Percentiles rank a stretch among this genome's conserved stretches.
phyloP scores from a whole-genome alignment of 1,140 invertebrate genomes.

The Myzus persicae region DNA sequence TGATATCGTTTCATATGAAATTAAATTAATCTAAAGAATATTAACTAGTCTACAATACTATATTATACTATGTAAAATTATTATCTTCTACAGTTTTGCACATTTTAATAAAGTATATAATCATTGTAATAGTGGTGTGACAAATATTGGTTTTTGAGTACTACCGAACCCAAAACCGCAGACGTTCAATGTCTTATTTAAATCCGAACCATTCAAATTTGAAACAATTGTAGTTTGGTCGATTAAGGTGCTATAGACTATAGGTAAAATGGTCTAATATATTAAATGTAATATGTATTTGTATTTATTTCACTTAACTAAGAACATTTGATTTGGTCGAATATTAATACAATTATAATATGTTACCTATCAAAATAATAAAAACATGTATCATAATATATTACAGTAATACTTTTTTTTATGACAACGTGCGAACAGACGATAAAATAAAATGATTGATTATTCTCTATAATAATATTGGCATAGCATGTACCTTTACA shows the following conservation, averaged over 20 bases:
- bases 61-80: background rate
- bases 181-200: background rate
- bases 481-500: background rate
- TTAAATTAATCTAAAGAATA: background rate
- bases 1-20: background rate
- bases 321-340: background rate
- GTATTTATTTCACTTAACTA: background rate
- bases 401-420: too few relatives aligned
- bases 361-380: background rate
- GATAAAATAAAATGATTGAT: too few relatives aligned
- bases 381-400: too few relatives aligned
- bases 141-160: background rate
- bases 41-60: background rate
- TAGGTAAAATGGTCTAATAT: too few relatives aligned
- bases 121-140: background rate
- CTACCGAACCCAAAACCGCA: background rate
- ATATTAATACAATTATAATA: background rate
- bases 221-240: background rate
- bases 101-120: background rate
- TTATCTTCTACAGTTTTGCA: background rate
- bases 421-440: too few relatives aligned
- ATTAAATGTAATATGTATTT: too few relatives aligned
- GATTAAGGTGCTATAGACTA: background rate
- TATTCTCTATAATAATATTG: background rate
- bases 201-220: background rate